Base-by-base conservation (phyloP, 2,113 vertebrate species). In the Prietella phreatophila region DNA sequence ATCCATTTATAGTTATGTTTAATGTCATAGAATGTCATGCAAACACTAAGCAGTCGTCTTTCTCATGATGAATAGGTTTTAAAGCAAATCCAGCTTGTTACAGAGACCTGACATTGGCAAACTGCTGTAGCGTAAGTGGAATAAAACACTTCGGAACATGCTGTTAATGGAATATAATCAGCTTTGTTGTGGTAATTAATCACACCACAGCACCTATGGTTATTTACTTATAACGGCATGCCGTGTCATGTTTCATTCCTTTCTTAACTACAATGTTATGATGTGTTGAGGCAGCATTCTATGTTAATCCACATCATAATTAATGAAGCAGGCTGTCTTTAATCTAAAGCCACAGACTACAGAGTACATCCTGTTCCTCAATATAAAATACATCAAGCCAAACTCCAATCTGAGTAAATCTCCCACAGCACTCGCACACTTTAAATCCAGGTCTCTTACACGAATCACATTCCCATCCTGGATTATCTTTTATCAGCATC, bases 401-500 rank as follows among this genome's bases (percentile, higher is more conserved):
- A 65, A 80, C 60, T 33, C 39, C n/a, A 25, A 81, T 58, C 55
- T 79, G 39, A 22, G 39, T 86, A 56, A 86, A 86, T 67, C 85
- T 78, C 58, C 42, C 33, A 67, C 65, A 80, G 61, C 42, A 25
- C 80, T 67, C 60, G 47, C 60, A 67, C 75, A 65, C 73, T 69
- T 76, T 86, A 84, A 63, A 60, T 69, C 82, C 65, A 79, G 30
- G 80, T 88, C 80, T 85, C 89, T 83, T 81, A 65, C 81, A 75
- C 85, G 82, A 88, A 86, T 90, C 84, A 73, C 73, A 73, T 88
- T 86, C 82, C 84, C 83, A n/a, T 53, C 84, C 27, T 39, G 86
- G 87, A 90, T 90, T 88, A 88, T 78, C 69, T 85, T 87, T 90
- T 83, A 82, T 65, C n/a, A 63, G 60, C 65, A 86, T 83, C 86